Evolutionary conservation across 1,140 invertebrate species (phyloP), one percentile per base, ranked within the genome.

Genomic region (Penaeus vannamei): DNA sequence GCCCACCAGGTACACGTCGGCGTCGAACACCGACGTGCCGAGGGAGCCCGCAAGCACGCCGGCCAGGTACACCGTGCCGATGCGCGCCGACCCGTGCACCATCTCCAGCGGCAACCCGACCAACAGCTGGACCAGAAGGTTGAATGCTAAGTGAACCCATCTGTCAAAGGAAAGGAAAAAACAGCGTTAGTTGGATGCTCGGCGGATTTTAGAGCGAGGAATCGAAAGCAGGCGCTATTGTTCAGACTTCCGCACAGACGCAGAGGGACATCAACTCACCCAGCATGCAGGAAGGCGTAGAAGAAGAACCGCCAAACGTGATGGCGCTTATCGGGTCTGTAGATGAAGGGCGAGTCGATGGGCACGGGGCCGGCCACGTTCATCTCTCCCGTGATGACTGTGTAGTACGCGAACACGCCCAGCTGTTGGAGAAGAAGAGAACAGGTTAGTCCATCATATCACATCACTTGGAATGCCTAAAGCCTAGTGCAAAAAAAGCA

Each of bases 271-370:
- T 61, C 36, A 22, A 86, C 91, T 90, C 81, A 91, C 91, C 98
- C 98, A 26, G 97, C 97, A 94, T 99, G 98, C 91, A 99, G 95
- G 89, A 99, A 96, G 96, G 98, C 98, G 94, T 99, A 99, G 91
- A 97, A 95, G 90, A 98, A 94, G 93, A 98, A 99, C 92, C 98
- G 95, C 98, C 98, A 99, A 79, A 98, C 94, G 93, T 99, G 97
- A 66, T 95, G 94, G 61, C 97, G 95, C 93, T 97, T 96, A 94
- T 99, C 98, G 26, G 98, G 97, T 90, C 97, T 95, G 94, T 98
- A 99, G 89, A 99, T 98, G 92, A 99, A 98, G 87, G 97, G 95
- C 90, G 97, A 98, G 94, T 98, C 97, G 89, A 97, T 96, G 83
- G 97, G 97, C 91, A 99, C 96, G 3, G 97, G 97, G 81, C 97